Base-by-base conservation (phyloP, 1,140 invertebrate genomes). In the Lucilia sericata region DNA sequence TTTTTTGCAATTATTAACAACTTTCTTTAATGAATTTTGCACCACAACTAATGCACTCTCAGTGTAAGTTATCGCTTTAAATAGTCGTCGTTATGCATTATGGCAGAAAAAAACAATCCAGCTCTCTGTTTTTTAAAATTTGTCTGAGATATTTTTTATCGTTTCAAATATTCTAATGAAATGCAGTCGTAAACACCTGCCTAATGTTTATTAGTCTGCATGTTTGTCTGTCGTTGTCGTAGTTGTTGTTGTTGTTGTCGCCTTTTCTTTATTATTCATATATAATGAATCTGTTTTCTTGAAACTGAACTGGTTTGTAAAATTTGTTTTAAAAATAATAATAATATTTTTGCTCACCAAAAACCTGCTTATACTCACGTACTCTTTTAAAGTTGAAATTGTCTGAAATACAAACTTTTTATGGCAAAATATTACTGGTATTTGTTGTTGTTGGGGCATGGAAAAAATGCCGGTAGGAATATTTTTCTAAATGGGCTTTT, bases 21-120 rank as follows among this genome's bases (percentile, higher is more conserved):
- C 76, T 80, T 80, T 80, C 76, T 80, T 76, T 49, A 49, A 21
- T 21, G 76, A 80, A 80, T 80, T 80, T 80, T 80, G 76, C 49
- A 80, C 76, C 76, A 80, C 76, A 80, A 80, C 76, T 80, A 80
- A 80, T 80, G 76, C 76, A 21, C 76, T 80, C 76, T 49, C 42
- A 51, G n/a, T 9, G 9, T 13, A 14, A 80, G 2, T 17, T 47
- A 25, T 7, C 21, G n/a, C 42, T 21, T 80, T 80, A 80, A 80
- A 80, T 80, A 80, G 76, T 51, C 42, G 21, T 30, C 19, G 9
- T 51, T 9, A 49, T 12, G 49, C 13, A 9, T 49, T 14, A 12
- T 49, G 9, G 51, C 51, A 7, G 12, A 17, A 55, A 14, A 55
- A 55, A 12, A 55, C 5, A 55, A 55, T 17, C 5, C 42, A 42